phyloP scores from a whole-genome alignment of 2,888 invertebrate genomes.

The Camptogramma bilineatum region DNA sequence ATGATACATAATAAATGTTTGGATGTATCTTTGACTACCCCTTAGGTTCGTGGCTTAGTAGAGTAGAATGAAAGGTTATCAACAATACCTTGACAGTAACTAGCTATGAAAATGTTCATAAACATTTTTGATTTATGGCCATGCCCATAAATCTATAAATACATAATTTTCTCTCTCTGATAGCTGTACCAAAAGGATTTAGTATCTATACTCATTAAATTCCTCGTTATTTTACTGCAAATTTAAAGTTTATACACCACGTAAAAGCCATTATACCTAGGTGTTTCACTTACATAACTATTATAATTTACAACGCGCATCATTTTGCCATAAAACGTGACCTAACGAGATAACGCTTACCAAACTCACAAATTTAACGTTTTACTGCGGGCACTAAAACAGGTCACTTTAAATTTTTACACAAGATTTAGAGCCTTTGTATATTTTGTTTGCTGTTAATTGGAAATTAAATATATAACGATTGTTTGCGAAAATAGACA shows the following conservation, averaged over 20 bases:
- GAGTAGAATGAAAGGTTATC: no score
- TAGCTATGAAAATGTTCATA: no score
- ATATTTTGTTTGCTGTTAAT: conserved; percentile 24
- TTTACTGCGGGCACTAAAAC: conserved; percentile 48
- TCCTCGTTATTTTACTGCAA: not conserved
- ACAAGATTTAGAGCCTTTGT: conserved; percentile 23
- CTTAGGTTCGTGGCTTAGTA: no score
- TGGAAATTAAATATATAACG: conserved; percentile 11
- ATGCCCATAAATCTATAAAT: no score
- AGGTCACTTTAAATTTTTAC: conserved; percentile 31
- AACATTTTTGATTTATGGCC: no score
- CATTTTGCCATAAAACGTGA: conserved; percentile 32
- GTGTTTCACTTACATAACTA: conserved; percentile 8
- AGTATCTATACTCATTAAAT: not conserved
- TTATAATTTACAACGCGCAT: conserved; percentile 31
- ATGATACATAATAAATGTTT: no score
- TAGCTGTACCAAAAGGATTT: not conserved
- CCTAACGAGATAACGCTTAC: conserved; percentile 49
- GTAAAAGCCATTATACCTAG: conserved; percentile 16
- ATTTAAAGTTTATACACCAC: not conserved
- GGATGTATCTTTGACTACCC: no score
- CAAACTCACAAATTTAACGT: conserved; percentile 40
- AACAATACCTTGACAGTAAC: no score
- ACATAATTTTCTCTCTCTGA: no score
- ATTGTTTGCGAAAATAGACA: not conserved